A percentile compares a stretch with the other conserved stretches of the same genome.
These are phyloP conservation scores for Hoplostethus atlanticus DNA, from an alignment of 2,797 vertebrate genomes.

Conservation along the genomic window DNA sequence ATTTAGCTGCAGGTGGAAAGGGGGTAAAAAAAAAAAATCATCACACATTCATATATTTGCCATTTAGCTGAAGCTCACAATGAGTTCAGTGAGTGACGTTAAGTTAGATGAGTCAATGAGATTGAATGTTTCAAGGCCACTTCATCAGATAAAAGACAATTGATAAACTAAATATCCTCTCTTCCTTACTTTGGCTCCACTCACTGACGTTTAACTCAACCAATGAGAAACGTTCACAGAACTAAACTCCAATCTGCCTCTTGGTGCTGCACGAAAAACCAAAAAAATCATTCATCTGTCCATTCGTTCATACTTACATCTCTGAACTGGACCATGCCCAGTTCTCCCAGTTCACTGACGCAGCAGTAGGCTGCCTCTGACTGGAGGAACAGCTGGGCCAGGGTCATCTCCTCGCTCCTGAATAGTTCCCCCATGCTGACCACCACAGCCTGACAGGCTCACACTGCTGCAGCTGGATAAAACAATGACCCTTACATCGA, in stretches of 20 bases:
- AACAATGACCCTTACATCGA: not conserved
- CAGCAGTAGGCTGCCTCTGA: constrained; percentile 98
- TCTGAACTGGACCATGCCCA: constrained; percentile 98
- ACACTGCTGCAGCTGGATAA: not conserved
- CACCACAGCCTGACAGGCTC: not conserved
- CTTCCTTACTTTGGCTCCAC: too few relatives aligned
- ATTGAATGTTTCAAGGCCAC: too few relatives aligned
- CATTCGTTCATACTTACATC: constrained; percentile 87
- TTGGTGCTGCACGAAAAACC: too few relatives aligned
- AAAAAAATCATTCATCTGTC: too few relatives aligned
- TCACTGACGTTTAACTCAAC: too few relatives aligned
- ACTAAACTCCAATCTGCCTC: too few relatives aligned
- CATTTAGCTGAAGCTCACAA: not conserved
- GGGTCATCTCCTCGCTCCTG: constrained; percentile 96
- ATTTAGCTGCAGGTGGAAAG: constrained; percentile 87
- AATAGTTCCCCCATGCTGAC: constrained; percentile 94
- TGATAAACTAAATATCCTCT: too few relatives aligned
- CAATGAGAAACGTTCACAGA: too few relatives aligned
- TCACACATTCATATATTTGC: not conserved
- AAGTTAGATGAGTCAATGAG: too few relatives aligned
- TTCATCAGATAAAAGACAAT: too few relatives aligned
- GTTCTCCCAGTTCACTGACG: constrained; percentile 97
- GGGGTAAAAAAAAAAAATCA: constrained; percentile 3
- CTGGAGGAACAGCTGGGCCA: constrained; percentile 96
- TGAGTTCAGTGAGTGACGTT: not conserved